A percentile compares a stretch with the other conserved stretches of the same genome.
These are phyloP conservation scores for Mystacornis crossleyi DNA, from an alignment of 2,113 vertebrate species.

Conservation along the genomic window DNA sequence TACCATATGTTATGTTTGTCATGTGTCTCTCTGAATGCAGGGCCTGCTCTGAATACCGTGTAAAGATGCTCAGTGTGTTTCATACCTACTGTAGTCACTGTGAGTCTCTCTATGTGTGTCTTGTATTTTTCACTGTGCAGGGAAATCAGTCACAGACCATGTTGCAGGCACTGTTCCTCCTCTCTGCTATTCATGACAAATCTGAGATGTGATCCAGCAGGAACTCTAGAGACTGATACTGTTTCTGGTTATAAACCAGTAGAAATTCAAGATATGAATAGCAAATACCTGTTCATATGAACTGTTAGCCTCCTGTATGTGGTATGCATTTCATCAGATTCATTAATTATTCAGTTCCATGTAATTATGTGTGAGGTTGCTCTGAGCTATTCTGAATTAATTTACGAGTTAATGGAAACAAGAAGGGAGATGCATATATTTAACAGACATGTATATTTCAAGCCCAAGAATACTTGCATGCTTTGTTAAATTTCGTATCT, in stretches of 20 bases:
- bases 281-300: background rate
- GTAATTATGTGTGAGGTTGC: constrained; percentile 3
- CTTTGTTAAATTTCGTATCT: background rate
- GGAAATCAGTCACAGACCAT: background rate
- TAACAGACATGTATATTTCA: background rate
- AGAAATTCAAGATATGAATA: background rate
- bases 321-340: background rate
- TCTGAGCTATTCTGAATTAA: constrained; percentile 9
- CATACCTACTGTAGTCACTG: background rate
- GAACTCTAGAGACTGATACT: background rate
- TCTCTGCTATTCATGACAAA: background rate
- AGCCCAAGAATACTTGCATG: background rate
- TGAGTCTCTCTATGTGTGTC: background rate
- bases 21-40: background rate
- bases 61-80: background rate
- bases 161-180: background rate
- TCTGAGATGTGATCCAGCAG: background rate
- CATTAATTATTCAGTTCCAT: background rate
- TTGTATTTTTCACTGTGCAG: background rate
- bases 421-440: background rate
- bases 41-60: background rate
- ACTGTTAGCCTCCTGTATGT: background rate
- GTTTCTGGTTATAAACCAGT: background rate
- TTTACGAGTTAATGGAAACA: background rate
- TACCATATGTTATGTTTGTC: background rate